Conservation (phyloP, 2,113 vertebrate species). For the Ascaphus truei region DNA sequence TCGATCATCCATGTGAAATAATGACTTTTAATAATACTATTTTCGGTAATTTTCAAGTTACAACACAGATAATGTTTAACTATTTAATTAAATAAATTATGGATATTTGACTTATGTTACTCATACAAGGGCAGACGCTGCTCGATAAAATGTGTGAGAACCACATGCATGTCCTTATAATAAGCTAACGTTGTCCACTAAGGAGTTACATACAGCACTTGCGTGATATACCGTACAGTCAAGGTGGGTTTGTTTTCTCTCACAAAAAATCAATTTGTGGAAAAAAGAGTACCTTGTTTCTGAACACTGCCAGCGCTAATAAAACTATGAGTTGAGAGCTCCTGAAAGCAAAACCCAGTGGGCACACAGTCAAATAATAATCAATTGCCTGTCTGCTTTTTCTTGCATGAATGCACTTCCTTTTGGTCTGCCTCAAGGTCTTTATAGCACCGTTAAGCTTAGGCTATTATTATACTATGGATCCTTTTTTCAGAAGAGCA, state of each 20-base stretch:
- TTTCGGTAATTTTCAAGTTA: no score
- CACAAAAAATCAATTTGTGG: conserved; percentile 11
- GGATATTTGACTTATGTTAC: no score
- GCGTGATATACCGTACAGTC: background rate
- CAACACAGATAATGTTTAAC: no score
- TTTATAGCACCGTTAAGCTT: background rate
- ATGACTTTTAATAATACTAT: no score
- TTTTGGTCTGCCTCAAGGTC: conserved; percentile 21
- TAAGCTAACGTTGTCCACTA: no score
- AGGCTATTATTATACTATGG: conserved; percentile 4
- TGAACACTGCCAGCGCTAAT: conserved; percentile 18
- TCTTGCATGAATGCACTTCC: background rate
- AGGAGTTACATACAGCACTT: background rate
- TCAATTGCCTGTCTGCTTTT: conserved; percentile 19
- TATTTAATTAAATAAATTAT: no score
- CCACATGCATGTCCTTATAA: no score
- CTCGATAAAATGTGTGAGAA: no score
- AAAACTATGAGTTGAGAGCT: conserved; percentile 17
- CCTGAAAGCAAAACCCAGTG: conserved; percentile 17
- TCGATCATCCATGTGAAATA: no score
- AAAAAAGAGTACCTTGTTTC: conserved; percentile 22
- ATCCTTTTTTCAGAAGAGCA: background rate
- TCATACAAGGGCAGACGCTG: no score
- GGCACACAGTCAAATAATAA: conserved; percentile 25
- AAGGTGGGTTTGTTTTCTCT: conserved; percentile 7